These are phyloP conservation scores for Coptodon bakossiorum DNA, from an alignment of 2,113 vertebrate genomes.

Conservation along the genomic window DNA sequence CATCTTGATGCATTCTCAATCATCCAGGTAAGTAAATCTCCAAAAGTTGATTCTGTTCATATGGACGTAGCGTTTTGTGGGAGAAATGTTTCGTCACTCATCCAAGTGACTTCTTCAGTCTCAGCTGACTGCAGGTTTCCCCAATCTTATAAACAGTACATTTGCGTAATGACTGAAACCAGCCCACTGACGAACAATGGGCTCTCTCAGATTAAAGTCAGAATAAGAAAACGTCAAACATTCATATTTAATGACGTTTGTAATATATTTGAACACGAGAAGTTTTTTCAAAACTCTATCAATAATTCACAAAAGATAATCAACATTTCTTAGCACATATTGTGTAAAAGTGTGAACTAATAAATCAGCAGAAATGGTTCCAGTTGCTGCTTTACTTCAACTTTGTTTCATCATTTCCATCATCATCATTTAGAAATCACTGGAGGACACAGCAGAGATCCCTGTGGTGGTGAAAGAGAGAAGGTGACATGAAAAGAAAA, in stretches of 20 bases:
- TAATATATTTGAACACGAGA: background rate
- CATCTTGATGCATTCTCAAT: no score
- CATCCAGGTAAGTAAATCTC: no score
- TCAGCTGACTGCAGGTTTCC: no score
- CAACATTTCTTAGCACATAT: background rate
- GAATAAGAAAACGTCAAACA: background rate
- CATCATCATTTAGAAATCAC: fast-evolving
- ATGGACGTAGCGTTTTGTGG: no score
- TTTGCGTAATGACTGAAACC: no score
- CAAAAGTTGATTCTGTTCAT: no score
- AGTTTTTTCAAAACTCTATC: background rate
- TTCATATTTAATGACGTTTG: background rate
- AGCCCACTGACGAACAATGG: no score
- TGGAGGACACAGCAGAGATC: fast-evolving
- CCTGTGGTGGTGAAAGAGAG: background rate
- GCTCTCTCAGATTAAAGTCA: no score
- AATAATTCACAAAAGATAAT: background rate
- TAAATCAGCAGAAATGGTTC: background rate
- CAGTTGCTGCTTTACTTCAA: background rate
- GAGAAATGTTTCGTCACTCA: no score
- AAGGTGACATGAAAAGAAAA: background rate
- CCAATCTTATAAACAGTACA: no score
- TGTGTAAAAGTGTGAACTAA: background rate
- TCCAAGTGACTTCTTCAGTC: no score
- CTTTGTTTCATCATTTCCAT: background rate